Percentiles rank a stretch among this genome's conserved stretches.
Evolutionary conservation across 1,140 invertebrate genomes (phyloP).

Genomic region (Drosophila burlai): DNA sequence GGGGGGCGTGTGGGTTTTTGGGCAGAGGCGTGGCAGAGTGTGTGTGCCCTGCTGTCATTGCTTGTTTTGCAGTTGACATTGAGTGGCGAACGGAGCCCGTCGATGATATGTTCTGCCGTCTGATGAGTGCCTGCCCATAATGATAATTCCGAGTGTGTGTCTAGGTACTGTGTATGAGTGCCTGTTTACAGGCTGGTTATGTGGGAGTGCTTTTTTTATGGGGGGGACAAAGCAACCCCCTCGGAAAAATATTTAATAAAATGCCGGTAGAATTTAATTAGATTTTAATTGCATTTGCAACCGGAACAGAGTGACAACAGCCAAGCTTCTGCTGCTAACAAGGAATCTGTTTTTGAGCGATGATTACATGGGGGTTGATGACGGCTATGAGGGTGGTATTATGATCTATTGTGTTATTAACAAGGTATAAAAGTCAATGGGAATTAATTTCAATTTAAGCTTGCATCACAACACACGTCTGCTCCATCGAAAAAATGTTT

Average conservation of each 20-base stretch:
- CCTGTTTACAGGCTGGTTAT: slow-evolving; percentile 79
- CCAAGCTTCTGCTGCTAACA: slow-evolving; percentile 23
- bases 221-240: neutral
- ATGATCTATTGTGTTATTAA: slow-evolving; percentile 49
- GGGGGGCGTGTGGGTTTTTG: slow-evolving; percentile 17
- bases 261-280: slow-evolving; percentile 81
- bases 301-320: slow-evolving; percentile 40
- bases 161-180: slow-evolving; percentile 67
- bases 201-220: slow-evolving; percentile 12
- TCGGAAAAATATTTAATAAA: slow-evolving; percentile 72
- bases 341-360: slow-evolving; percentile 48
- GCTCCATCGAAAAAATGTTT: neutral
- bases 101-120: slow-evolving; percentile 77
- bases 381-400: slow-evolving; percentile 41
- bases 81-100: slow-evolving; percentile 67
- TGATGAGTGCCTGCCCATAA: slow-evolving; percentile 48
- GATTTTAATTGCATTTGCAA: slow-evolving; percentile 79
- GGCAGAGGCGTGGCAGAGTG: slow-evolving; percentile 51
- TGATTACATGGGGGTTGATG: slow-evolving; percentile 31
- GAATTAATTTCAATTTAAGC: slow-evolving; percentile 27
- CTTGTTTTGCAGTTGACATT: slow-evolving; percentile 81
- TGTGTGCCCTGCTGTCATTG: slow-evolving; percentile 69
- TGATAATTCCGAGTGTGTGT: slow-evolving; percentile 64
- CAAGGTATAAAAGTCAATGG: slow-evolving; percentile 19
- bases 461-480: slow-evolving; percentile 14